Conservation (phyloP, 2,888 invertebrate genomes). For the Sphaerophoria taeniata region DNA sequence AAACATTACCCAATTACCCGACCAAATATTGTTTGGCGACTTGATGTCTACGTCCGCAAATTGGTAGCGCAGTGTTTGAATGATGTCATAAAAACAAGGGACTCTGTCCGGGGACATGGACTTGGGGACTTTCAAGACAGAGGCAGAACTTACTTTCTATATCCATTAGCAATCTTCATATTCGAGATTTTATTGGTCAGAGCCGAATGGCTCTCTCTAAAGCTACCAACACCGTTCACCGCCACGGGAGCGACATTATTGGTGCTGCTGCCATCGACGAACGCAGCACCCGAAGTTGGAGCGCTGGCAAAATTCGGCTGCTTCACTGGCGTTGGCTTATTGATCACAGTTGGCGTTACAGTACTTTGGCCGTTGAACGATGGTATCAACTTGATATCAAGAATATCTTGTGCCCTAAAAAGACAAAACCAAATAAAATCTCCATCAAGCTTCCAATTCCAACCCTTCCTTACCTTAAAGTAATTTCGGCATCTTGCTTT, state of each 20-base stretch:
- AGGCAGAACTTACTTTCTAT: conserved; percentile 71
- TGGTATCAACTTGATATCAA: conserved; percentile 90
- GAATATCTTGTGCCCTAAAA: conserved; percentile 85
- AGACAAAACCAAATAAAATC: background rate
- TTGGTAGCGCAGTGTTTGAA: too few species aligned
- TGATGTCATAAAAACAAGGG: too few species aligned
- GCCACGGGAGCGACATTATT: background rate
- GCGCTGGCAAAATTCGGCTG: conserved; percentile 80
- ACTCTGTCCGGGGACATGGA: too few species aligned
- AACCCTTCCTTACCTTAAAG: conserved; percentile 84
- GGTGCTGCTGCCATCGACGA: background rate
- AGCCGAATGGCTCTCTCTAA: conserved; percentile 76
- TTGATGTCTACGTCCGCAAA: too few species aligned
- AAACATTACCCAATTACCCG: too few species aligned
- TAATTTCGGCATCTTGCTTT: conserved; percentile 85
- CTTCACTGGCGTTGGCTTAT: conserved; percentile 82
- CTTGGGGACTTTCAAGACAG: background rate
- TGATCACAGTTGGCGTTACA: conserved; percentile 80
- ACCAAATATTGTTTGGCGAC: too few species aligned
- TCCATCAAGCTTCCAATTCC: background rate
- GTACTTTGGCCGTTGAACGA: conserved; percentile 83
- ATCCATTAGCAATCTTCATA: conserved; percentile 79
- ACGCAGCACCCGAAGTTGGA: conserved; percentile 25
- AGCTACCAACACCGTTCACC: conserved; percentile 43
- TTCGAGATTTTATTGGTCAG: conserved; percentile 80